These are phyloP conservation scores for Zaprionus lineosus DNA, from an alignment of 2,888 invertebrate species.

Conservation along the genomic window DNA sequence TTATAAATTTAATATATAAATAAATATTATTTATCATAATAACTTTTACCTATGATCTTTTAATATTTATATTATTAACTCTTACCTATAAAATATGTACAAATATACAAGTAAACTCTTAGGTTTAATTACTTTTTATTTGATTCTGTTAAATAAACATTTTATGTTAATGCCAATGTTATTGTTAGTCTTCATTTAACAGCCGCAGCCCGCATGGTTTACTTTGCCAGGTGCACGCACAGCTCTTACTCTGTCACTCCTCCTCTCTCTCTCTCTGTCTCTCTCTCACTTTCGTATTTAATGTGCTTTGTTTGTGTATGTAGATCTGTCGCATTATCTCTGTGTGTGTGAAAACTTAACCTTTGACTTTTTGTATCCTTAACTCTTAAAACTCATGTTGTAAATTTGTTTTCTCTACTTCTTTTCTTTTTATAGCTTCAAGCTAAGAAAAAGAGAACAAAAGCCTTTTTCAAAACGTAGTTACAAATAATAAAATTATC, in stretches of 20 bases:
- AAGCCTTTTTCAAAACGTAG: constrained; percentile 44
- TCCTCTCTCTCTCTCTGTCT: too few relatives aligned
- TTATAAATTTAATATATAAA: too few relatives aligned
- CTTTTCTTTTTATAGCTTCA: constrained; percentile 71
- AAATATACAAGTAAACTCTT: too few relatives aligned
- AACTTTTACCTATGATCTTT: too few relatives aligned
- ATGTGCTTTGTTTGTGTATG: not conserved
- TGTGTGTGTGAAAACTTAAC: constrained; percentile 8
- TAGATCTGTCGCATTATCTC: constrained; percentile 4
- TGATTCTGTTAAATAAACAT: too few relatives aligned
- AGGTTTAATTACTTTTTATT: too few relatives aligned
- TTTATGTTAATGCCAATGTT: too few relatives aligned
- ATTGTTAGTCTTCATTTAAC: too few relatives aligned
- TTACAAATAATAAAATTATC: constrained; percentile 30
- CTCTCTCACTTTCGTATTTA: not conserved
- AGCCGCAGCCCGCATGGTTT: too few relatives aligned
- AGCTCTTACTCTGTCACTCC: not conserved
- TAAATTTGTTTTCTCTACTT: constrained; percentile 73
- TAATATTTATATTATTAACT: too few relatives aligned
- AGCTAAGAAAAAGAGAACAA: constrained; percentile 59
- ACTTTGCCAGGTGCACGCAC: not conserved
- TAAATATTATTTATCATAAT: too few relatives aligned
- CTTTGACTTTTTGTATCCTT: constrained; percentile 26
- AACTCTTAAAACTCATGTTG: constrained; percentile 69
- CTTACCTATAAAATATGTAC: too few relatives aligned